Evolutionary conservation across 2,888 invertebrate species (phyloP), one percentile per base, ranked within the genome.

Genomic region (Drosophila parthenogenetica): DNA sequence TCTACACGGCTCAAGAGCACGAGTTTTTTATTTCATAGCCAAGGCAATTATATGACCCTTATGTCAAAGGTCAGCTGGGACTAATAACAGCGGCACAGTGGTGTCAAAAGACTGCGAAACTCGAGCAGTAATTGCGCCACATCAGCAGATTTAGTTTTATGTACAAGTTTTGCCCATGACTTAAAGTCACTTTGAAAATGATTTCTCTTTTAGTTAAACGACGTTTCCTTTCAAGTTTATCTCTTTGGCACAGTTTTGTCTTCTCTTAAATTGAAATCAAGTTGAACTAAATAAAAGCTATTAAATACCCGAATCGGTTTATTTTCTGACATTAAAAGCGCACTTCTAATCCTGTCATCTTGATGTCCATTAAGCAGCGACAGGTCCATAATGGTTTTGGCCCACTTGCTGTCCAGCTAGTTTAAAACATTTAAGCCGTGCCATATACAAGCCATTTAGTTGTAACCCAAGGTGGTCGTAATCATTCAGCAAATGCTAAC

Each of bases 401-500:
- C 19, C 42, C 10, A 51, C 14, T 14, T 50, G 37, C 16, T 37
- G 8, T 17, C 5, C 5, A 22, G 22, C 16, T 39, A 59, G 68
- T 57, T 63, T 29, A 45, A 32, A 51, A 42, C 48, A 53, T 51
- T 35, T 59, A 40, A 45, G n/a, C 25, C 32, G 48, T 39, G 19
- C 22, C 72, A 42, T 49, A 50, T 45, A 42, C 40, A 59, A 46
- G 54, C 29, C 73, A 50, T 54, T 67, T 59, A 40, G 43, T 45
- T 48, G 35, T 63, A 48, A 42, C 62, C 68, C 68, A 40, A 43
- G 68, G 53, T 42, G 58, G 58, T 63, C 74, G 55, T 73, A 68
- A 68, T 73, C 78, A 62, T 68, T 62, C 54, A 61, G 50, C 66
- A 54, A 72, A 29, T 67, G 59, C 48, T 72, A 53, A 67, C 62